A percentile compares a stretch with the other conserved stretches of the same genome.
Evolutionary conservation across 2,797 vertebrate genomes (phyloP).

Genomic region (Enteromius afrohamiltoni): DNA sequence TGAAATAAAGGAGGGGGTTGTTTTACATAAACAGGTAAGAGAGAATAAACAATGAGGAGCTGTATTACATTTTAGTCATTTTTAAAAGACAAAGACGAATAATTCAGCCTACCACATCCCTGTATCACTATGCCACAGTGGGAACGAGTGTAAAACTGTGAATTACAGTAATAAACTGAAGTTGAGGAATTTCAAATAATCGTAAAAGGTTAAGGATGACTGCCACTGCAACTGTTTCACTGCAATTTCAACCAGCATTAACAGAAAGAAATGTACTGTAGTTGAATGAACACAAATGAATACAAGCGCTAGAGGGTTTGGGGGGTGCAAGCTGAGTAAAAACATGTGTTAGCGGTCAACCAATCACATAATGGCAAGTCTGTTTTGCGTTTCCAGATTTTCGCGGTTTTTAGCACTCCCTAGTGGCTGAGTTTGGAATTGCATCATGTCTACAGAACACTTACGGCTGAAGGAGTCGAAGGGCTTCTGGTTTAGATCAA

Average conservation of each 20-base stretch:
- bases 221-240: not conserved
- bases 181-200: not conserved
- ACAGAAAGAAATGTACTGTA: not conserved
- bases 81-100: not conserved
- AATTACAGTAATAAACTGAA: not conserved
- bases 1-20: not conserved
- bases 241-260: not conserved
- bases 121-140: not conserved
- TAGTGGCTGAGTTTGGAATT: not conserved
- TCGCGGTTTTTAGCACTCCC: not conserved
- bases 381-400: not conserved
- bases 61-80: not conserved
- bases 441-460: not conserved
- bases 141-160: not conserved
- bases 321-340: not conserved
- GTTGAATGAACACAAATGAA: not conserved
- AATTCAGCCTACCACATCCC: not conserved
- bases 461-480: not conserved
- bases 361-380: not conserved
- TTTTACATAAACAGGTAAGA: slow-evolving; percentile 8
- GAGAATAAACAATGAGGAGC: not conserved
- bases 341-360: not conserved
- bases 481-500: not conserved
- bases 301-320: too few relatives aligned
- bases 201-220: not conserved